Base-by-base conservation (phyloP, 2,113 vertebrate species). In the Nymphicus hollandicus region DNA sequence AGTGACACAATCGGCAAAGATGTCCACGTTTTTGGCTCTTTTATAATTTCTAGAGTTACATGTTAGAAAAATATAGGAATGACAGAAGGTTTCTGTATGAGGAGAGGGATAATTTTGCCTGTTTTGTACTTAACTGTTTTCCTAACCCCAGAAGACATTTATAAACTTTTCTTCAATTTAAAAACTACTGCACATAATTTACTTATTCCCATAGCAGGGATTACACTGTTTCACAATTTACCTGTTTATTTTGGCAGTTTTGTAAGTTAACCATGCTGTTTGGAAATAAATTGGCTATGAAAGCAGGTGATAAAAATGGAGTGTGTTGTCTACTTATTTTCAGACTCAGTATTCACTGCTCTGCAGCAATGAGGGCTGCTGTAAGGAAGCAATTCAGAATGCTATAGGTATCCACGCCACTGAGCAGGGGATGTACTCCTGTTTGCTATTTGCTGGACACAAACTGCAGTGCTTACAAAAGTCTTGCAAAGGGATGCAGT, bases 311-410 rank as follows among this genome's bases (percentile, higher is more conserved):
- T 39, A 70, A 70, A 86, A 52, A 37, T 13, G 4, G n/a, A 27
- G 8, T 7, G 13, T 25, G 20, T 6, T 58, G 14, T 17, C 61
- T 56, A 1, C 46, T 31, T 66, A 8, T 39, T 76, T 81, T 64
- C 69, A 85, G 66, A 43, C 10, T 65, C n/a, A 10, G 31, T 46
- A 49, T 13, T 46, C 60, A 35, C 13, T 11, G 4, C 52, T 50
- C 11, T 69, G 60, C 69, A 78, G 83, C 47, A 39, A 13, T 7
- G 69, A 55, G 24, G 37, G 44, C 47, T 64, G 43, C 33, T 49
- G 3, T 5, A 56, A 69, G 15, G 71, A 43, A 72, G n/a, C 1
- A 4, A 47, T 41, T 58, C 3, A 18, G 39, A 4, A 1, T 1
- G 11, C 31, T 44, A 11, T 1, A 77, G 1, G 9, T 15, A 52